Evolutionary conservation across 2,113 vertebrate genomes (phyloP), one percentile per base, ranked within the genome.

Genomic region (Anolis sagrei): DNA sequence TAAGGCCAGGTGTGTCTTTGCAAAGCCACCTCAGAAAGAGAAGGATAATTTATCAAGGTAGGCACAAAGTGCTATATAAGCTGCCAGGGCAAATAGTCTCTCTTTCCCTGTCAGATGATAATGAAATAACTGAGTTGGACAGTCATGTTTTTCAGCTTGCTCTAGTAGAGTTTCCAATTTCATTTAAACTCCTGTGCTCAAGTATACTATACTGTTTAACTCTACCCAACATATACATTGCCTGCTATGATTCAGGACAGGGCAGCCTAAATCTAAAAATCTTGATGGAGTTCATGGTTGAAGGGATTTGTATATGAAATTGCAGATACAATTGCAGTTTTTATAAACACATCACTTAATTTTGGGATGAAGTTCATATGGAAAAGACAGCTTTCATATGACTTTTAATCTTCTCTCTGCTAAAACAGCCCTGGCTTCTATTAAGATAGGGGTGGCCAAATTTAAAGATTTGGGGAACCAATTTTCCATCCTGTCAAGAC

Each of bases 1-100:
- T 27, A 68, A 48, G 74, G 76, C 68, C n/a, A 84, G 64, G 62
- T 83, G 74, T 61, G 62, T 76, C 74, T 51, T 36, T 84, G 62
- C 62, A 84, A 84, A 84, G 48, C 44, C 74, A 84, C 82, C 82
- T 84, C 82, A 68, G 62, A 76, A 84, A 29, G 74, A 27, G n/a
- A 36, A 11, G 21, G 61, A 68, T 77, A 68, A 77, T 84, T 49
- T 68, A 84, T 84, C 32, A 77, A 66, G 51, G 19, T 18, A 51
- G 44, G 66, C 44, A 81, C 66, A 68, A 9, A 3, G 6, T 6
- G 62, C 68, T 68, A 32, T 54, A 84, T 68, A 25, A 23, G 44
- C 68, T 61, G 61, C n/a, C 36, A 19, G 27, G 54, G 51, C 73
- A 61, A 51, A 82, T 58, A 51, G 25, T 25, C 44, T 76, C n/a